Base-by-base conservation (phyloP, 2,888 invertebrate species). In the Drosophila anomalipes region DNA sequence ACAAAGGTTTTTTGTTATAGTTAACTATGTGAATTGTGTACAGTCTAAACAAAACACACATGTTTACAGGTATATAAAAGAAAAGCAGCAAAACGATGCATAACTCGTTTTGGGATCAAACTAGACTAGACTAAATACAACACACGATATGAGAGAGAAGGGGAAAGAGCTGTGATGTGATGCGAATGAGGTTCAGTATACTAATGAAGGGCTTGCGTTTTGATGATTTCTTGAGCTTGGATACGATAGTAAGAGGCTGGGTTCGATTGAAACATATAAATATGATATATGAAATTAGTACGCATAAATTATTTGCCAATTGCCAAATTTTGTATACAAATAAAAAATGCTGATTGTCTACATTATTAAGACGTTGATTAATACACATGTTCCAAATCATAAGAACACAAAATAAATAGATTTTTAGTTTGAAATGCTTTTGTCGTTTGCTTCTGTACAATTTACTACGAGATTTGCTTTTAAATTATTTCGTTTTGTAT, bases 321-420 rank as follows among this genome's bases (percentile, higher is more conserved):
- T 72, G 74, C 76, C 88, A 89, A 47, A 87, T 71, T 88, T 54
- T 14, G 65, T 70, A 69, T 79, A 70, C 68, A 73, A 85, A 83
- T 65, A 51, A 68, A 59, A 33, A 65, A 47, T 28, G 22, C 37
- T 63, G 57, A 60, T 70, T 66, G 61, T 64, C 73, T 76, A 76
- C 64, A 60, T 63, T 75, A 70, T 62, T 53, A 16, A 63, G 69
- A 70, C 67, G 30, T 76, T 72, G 37, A 56, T 79, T 47, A 53
- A 64, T 57, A 69, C 44, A 69, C 54, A 57, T 56, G 22, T 61
- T 41, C 28, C 41, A 74, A 77, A 66, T 49, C 28, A 75, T 51
- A 59, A 58, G 1, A 26, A 53, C 53, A 22, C 30, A 59, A 19
- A 75, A 32, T 6, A 41, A 59, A 62, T 58, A n/a, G 70, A 77